A percentile compares a stretch with the other conserved stretches of the same genome.
phyloP scores from a whole-genome alignment of 2,113 vertebrate species.

The Deroptyus accipitrinus region DNA sequence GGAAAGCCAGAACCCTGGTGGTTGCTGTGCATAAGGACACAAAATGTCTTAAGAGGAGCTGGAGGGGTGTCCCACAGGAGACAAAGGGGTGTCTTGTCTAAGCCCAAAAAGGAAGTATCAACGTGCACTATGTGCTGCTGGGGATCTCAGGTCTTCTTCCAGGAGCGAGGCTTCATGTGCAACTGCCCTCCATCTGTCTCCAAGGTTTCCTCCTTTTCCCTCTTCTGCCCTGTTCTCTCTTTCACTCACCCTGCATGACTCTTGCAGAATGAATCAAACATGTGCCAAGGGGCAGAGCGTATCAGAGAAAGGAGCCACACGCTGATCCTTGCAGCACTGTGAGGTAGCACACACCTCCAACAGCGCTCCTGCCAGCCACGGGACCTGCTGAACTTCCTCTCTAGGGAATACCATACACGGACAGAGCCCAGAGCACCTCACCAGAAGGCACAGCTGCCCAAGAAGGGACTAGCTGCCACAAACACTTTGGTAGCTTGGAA shows the following conservation, averaged over 20 bases:
- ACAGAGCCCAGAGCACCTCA: background rate
- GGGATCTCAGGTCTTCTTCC: background rate
- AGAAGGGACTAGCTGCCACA: rapidly evolving
- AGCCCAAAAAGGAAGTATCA: background rate
- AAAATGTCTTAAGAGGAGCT: background rate
- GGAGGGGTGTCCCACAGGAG: background rate
- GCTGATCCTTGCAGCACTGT: background rate
- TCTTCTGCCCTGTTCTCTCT: background rate
- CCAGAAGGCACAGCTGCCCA: background rate
- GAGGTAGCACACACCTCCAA: background rate
- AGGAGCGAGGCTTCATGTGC: background rate
- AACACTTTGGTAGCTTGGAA: background rate
- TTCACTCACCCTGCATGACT: background rate
- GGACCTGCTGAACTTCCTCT: background rate
- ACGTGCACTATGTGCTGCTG: background rate
- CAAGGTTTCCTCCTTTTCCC: background rate
- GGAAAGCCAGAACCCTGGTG: background rate
- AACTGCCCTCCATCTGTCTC: background rate
- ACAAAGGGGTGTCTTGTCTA: background rate
- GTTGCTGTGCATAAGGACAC: rapidly evolving
- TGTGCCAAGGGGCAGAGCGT: background rate
- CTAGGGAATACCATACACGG: background rate
- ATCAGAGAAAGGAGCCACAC: background rate
- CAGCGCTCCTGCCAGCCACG: background rate
- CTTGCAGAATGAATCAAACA: background rate